phyloP scores from a whole-genome alignment of 2,888 invertebrate genomes.

The Syritta pipiens region DNA sequence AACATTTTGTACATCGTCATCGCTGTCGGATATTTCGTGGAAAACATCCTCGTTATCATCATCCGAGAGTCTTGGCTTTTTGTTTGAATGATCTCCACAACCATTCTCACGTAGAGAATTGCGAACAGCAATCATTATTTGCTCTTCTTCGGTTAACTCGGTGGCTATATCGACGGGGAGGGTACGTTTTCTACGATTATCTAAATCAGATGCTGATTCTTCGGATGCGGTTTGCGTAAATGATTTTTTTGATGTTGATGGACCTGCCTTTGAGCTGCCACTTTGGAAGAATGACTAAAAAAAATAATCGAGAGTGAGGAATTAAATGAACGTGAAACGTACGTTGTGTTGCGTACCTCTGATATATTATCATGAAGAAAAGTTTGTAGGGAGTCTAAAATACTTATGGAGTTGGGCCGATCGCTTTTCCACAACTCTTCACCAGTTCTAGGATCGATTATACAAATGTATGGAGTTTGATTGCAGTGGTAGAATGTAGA shows the following conservation, averaged over 20 bases:
- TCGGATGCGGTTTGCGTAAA: conserved; percentile 15
- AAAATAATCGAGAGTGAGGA: neutral
- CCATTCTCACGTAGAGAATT: conserved; percentile 78
- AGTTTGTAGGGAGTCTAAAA: conserved; percentile 68
- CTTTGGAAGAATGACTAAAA: conserved; percentile 47
- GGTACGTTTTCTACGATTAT: conserved; percentile 35
- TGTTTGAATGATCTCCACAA: conserved; percentile 22
- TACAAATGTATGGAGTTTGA: conserved; percentile 83
- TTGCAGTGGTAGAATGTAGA: conserved; percentile 84
- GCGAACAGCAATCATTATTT: conserved; percentile 77
- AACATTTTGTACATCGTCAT: conserved; percentile 53
- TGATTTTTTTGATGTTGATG: conserved; percentile 10
- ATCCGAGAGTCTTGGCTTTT: conserved; percentile 27
- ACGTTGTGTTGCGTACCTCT: conserved; percentile 22
- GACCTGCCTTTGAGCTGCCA: conserved; percentile 23
- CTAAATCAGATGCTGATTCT: conserved; percentile 9
- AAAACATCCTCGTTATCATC: conserved; percentile 22
- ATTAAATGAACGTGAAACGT: neutral
- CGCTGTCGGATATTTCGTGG: conserved; percentile 62
- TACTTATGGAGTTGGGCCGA: conserved; percentile 73
- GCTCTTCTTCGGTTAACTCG: conserved; percentile 78
- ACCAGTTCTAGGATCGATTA: conserved; percentile 85
- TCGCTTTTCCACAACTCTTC: conserved; percentile 80
- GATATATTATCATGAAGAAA: conserved; percentile 49
- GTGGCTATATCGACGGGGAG: conserved; percentile 57